phyloP scores from a whole-genome alignment of 1,140 invertebrate genomes.

The Temnothorax curvispinosus region DNA sequence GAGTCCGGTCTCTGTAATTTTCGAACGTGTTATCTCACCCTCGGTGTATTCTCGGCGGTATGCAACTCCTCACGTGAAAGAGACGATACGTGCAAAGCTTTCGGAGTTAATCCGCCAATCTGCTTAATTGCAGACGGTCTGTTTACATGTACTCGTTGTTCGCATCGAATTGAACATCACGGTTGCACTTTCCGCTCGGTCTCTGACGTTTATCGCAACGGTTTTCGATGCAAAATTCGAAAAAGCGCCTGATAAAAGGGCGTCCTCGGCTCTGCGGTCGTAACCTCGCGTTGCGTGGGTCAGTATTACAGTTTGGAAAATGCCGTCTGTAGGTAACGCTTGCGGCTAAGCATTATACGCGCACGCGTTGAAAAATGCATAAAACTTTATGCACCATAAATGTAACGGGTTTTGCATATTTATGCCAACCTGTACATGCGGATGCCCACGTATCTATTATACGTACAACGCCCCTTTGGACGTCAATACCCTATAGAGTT shows the following conservation, averaged over 20 bases:
- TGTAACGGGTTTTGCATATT: slow-evolving; percentile 35
- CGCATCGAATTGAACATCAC: neutral
- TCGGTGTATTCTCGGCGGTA: neutral
- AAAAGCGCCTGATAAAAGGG: neutral
- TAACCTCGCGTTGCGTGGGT: neutral
- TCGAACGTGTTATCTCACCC: slow-evolving; percentile 1
- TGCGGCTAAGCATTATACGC: neutral
- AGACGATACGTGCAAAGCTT: slow-evolving; percentile 7
- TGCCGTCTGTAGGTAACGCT: neutral
- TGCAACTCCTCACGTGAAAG: slow-evolving; percentile 17
- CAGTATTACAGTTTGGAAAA: slow-evolving; percentile 5
- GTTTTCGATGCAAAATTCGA: neutral
- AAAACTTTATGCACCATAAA: slow-evolving; percentile 38
- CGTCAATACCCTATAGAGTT: slow-evolving; percentile 24
- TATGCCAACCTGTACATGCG: neutral
- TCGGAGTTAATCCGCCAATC: slow-evolving; percentile 8
- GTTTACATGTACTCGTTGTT: slow-evolving; percentile 9
- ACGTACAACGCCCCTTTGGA: neutral
- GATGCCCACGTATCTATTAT: neutral
- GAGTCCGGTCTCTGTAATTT: neutral
- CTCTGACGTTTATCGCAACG: neutral
- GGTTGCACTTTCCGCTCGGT: neutral
- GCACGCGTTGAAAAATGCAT: slow-evolving; percentile 41
- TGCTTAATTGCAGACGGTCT: slow-evolving; percentile 21
- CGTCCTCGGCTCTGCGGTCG: neutral